A percentile compares a stretch with the other conserved stretches of the same genome.
Evolutionary conservation across 2,888 invertebrate species (phyloP).

Genomic region (Zhuqinia jingwanae): DNA sequence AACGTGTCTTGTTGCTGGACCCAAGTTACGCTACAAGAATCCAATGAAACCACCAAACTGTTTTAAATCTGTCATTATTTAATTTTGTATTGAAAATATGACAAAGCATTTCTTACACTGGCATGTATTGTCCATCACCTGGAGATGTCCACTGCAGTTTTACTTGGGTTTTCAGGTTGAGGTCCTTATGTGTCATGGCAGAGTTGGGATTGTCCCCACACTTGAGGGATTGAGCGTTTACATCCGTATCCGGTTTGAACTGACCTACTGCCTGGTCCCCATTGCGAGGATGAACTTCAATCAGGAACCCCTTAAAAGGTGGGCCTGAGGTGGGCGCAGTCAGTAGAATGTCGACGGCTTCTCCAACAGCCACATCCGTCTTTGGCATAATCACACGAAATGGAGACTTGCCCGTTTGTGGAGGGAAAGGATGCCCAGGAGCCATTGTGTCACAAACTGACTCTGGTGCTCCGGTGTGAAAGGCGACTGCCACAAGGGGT

Average conservation of each 20-base stretch:
- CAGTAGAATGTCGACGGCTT: conserved; percentile 83
- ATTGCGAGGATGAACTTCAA: conserved; percentile 82
- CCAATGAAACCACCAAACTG: background rate
- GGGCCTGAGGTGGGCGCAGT: conserved; percentile 83
- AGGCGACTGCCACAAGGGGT: background rate
- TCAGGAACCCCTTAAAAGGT: conserved; percentile 85
- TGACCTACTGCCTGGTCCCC: conserved; percentile 29
- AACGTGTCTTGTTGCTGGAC: conserved; percentile 41
- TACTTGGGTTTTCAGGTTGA: conserved; percentile 15
- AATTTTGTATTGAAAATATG: no score
- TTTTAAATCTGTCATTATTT: no score
- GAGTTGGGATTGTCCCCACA: conserved; percentile 27
- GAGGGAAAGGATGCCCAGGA: conserved; percentile 79
- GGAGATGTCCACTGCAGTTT: conserved; percentile 60
- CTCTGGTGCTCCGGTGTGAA: conserved; percentile 79
- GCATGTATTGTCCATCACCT: conserved; percentile 41
- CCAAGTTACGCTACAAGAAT: conserved; percentile 17
- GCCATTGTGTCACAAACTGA: conserved; percentile 79
- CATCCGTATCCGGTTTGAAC: conserved; percentile 39
- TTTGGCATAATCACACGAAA: conserved; percentile 76
- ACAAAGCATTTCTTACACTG: conserved; percentile 38
- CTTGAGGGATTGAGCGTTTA: conserved; percentile 13
- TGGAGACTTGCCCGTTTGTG: conserved; percentile 78
- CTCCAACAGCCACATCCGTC: conserved; percentile 81
- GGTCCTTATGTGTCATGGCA: conserved; percentile 60